Evolutionary conservation across 2,113 vertebrate species (phyloP).

Genomic region (Progne subis): DNA sequence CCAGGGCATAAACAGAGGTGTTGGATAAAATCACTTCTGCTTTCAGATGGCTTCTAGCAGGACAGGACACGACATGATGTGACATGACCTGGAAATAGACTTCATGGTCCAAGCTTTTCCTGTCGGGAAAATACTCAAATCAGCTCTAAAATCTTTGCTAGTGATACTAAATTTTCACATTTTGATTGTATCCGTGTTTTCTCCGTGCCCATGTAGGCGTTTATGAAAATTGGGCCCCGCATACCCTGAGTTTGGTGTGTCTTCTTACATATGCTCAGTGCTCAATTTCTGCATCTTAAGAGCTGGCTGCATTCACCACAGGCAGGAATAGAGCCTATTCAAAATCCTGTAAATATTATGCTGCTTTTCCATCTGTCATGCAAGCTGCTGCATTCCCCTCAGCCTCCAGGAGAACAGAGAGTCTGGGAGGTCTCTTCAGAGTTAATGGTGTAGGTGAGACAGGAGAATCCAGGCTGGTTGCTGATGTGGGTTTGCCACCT

Average conservation of each 20-base stretch:
- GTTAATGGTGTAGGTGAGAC: neutral
- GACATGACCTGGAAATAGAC: neutral
- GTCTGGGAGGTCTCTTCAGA: neutral
- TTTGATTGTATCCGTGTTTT: neutral
- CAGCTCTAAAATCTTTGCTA: neutral
- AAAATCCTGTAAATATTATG: neutral
- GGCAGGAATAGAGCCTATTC: neutral
- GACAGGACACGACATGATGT: neutral
- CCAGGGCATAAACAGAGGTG: neutral
- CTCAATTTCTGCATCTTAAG: neutral
- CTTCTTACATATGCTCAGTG: neutral
- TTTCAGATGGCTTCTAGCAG: neutral
- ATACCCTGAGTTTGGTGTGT: neutral
- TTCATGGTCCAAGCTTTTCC: neutral
- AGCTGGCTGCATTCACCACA: neutral
- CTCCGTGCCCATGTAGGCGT: neutral
- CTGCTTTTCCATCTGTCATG: neutral
- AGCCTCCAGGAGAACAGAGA: neutral
- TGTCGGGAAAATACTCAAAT: neutral
- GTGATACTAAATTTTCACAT: neutral
- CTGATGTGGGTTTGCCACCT: neutral
- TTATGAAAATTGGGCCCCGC: neutral
- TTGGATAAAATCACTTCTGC: neutral
- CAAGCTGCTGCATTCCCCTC: neutral
- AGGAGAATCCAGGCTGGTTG: neutral